Evolutionary conservation across 2,113 vertebrate genomes (phyloP).

Genomic region (Rhipidura dahli): DNA sequence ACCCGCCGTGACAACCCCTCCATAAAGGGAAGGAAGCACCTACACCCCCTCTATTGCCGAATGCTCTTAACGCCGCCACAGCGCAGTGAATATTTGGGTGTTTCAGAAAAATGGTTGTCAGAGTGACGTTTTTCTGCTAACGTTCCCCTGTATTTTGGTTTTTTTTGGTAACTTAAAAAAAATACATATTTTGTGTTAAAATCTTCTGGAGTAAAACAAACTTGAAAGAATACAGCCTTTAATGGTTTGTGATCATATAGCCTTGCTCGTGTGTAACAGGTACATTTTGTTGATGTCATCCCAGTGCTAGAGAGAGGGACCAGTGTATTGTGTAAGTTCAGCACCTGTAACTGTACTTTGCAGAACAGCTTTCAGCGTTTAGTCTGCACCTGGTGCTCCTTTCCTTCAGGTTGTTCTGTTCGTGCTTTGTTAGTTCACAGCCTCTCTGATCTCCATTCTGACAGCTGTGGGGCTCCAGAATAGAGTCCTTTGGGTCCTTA

Average conservation of each 20-base stretch:
- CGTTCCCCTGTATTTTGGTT: rapidly evolving
- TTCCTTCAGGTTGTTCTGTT: rapidly evolving
- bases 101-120: background rate
- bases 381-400: rapidly evolving
- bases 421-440: background rate
- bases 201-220: background rate
- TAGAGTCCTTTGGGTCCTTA: background rate
- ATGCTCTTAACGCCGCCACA: background rate
- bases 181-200: rapidly evolving
- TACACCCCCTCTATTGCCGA: background rate
- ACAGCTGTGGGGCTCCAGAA: background rate
- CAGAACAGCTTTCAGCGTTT: rapidly evolving
- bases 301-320: background rate
- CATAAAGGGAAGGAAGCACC: background rate
- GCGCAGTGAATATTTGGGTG: background rate
- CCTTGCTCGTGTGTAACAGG: rapidly evolving
- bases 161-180: rapidly evolving
- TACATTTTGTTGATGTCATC: rapidly evolving
- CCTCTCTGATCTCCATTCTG: rapidly evolving
- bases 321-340: rapidly evolving
- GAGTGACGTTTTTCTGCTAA: no score
- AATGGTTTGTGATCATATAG: rapidly evolving
- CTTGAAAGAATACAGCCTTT: background rate
- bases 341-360: rapidly evolving
- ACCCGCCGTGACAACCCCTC: background rate